Conservation (phyloP, 2,888 invertebrate genomes). For the Megastigmus dorsalis region DNA sequence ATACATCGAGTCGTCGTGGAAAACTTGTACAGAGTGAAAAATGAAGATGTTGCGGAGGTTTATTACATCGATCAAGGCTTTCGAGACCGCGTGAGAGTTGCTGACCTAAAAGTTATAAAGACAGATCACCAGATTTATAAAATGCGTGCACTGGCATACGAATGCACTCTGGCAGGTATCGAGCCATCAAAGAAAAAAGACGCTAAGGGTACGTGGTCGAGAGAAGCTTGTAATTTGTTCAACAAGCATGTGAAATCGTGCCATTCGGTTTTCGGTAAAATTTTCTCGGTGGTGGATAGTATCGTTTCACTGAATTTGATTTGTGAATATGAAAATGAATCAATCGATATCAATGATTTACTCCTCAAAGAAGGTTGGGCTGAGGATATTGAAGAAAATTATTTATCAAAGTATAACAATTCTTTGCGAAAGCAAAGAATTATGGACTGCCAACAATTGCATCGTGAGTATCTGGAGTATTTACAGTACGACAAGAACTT, state of each 20-base stretch:
- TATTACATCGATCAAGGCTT: constrained; percentile 89
- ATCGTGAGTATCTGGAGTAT: constrained; percentile 59
- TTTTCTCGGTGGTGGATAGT: constrained; percentile 88
- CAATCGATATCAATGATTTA: constrained; percentile 78
- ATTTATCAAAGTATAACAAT: constrained; percentile 78
- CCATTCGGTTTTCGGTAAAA: constrained; percentile 75
- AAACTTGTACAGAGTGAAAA: constrained; percentile 54
- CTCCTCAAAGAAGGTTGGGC: constrained; percentile 81
- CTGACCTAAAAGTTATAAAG: constrained; percentile 68
- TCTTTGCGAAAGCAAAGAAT: constrained; percentile 73
- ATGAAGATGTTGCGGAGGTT: constrained; percentile 76
- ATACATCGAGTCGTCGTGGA: constrained; percentile 63
- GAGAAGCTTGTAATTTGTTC: constrained; percentile 71
- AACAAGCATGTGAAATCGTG: background rate
- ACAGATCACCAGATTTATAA: constrained; percentile 18
- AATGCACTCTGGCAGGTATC: constrained; percentile 83
- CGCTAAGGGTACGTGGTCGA: constrained; percentile 80
- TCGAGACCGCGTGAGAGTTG: constrained; percentile 75
- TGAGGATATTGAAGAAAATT: constrained; percentile 83
- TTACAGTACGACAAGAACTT: constrained; percentile 63
- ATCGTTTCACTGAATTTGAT: constrained; percentile 78
- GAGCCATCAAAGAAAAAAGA: constrained; percentile 81
- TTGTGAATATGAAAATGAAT: constrained; percentile 56
- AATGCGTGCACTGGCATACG: constrained; percentile 80
- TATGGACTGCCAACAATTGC: background rate